Percentiles rank a stretch among this genome's conserved stretches.
Conservation (phyloP, 2,797 vertebrate species). For the Urosaurus nigricauda region DNA sequence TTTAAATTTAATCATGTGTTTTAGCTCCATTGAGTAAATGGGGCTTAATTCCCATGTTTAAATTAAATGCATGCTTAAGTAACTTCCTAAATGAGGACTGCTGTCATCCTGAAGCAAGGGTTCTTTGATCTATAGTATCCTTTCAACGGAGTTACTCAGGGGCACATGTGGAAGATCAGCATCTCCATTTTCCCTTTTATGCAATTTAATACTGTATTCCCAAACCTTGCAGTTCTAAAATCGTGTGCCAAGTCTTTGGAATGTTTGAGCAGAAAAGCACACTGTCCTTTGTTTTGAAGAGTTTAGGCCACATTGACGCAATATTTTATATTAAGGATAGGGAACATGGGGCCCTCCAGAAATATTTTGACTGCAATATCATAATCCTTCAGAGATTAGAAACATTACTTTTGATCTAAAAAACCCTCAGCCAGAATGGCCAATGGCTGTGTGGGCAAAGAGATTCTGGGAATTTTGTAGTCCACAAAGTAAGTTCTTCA, state of each 20-base stretch:
- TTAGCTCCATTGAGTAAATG: constrained; percentile 43
- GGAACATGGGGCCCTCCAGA: no score
- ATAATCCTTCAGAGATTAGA: no score
- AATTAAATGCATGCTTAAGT: constrained; percentile 50
- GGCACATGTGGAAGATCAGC: not conserved
- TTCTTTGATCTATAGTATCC: constrained; percentile 1
- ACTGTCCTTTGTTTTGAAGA: not conserved
- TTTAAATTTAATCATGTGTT: constrained; percentile 46
- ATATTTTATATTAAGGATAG: not conserved
- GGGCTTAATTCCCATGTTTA: constrained; percentile 27
- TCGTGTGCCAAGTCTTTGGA: not conserved
- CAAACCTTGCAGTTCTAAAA: not conserved
- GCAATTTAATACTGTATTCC: constrained; percentile 3
- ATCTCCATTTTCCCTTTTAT: not conserved
- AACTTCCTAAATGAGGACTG: constrained; percentile 14
- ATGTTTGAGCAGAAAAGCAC: not conserved
- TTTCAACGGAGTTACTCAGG: constrained; percentile 12
- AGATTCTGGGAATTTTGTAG: no score
- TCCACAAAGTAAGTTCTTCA: no score
- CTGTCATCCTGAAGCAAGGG: not conserved
- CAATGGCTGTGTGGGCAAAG: no score
- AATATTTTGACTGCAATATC: no score
- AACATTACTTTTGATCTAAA: no score
- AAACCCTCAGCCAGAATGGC: no score
- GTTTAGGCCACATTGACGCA: not conserved